Percentiles rank a stretch among this genome's conserved stretches.
Conservation (phyloP, 2,113 vertebrate species). For the Meleagris gallopavo region DNA sequence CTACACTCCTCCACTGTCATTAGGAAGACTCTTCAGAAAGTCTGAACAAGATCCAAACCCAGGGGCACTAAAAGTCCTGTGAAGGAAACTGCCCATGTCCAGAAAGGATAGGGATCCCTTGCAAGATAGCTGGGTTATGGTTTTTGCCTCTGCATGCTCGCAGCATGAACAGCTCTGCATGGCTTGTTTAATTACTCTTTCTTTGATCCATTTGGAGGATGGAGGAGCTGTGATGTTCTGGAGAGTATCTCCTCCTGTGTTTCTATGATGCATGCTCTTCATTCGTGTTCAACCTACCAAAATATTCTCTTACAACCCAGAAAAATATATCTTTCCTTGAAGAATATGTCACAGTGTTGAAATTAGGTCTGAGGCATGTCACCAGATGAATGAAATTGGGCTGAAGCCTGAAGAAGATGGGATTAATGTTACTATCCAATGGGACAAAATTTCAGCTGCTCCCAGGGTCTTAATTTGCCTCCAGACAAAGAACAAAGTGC, state of each 20-base stretch:
- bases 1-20: neutral
- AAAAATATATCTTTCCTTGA: neutral
- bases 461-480: neutral
- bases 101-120: neutral
- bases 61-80: neutral
- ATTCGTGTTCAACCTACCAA: neutral
- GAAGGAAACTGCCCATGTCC: neutral
- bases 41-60: neutral
- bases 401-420: neutral
- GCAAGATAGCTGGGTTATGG: neutral
- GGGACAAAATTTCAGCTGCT: neutral
- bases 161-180: neutral
- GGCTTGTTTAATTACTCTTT: neutral
- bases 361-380: neutral
- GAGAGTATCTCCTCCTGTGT: neutral
- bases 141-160: neutral
- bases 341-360: neutral
- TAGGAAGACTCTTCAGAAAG: neutral
- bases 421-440: neutral
- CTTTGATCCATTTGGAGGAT: neutral
- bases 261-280: fast-evolving
- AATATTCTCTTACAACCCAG: neutral
- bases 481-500: neutral
- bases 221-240: neutral
- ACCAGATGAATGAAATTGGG: neutral